Conservation (phyloP, 2,797 vertebrate genomes). For the Channallabes apus region DNA sequence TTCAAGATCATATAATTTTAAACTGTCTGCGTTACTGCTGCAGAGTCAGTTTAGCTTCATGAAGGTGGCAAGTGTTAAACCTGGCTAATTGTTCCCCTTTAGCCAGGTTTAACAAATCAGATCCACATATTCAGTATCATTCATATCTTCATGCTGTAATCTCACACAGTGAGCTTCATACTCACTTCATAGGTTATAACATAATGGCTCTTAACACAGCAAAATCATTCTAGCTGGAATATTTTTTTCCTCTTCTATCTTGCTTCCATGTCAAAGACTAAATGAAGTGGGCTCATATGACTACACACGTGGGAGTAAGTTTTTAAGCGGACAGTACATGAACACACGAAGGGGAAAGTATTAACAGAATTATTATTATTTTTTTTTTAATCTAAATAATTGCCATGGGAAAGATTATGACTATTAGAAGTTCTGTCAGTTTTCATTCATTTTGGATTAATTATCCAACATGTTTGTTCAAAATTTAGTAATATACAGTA, state of each 20-base stretch:
- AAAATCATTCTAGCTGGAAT: neutral
- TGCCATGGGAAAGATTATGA: no score
- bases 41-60: neutral
- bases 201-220: neutral
- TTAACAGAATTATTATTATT: no score
- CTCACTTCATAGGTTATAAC: neutral
- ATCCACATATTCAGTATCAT: neutral
- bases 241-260: no score
- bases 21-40: neutral
- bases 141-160: neutral
- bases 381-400: no score
- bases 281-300: no score
- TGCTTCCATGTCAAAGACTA: no score
- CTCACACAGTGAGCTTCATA: neutral
- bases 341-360: no score
- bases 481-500: neutral
- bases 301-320: no score
- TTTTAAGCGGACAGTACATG: no score
- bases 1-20: neutral
- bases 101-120: neutral
- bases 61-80: no score
- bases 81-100: neutral
- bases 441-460: no score
- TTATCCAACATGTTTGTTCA: neutral
- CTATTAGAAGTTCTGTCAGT: no score